A percentile compares a stretch with the other conserved stretches of the same genome.
These are phyloP conservation scores for Dilophus febrilis DNA, from an alignment of 2,888 invertebrate species.

Conservation along the genomic window DNA sequence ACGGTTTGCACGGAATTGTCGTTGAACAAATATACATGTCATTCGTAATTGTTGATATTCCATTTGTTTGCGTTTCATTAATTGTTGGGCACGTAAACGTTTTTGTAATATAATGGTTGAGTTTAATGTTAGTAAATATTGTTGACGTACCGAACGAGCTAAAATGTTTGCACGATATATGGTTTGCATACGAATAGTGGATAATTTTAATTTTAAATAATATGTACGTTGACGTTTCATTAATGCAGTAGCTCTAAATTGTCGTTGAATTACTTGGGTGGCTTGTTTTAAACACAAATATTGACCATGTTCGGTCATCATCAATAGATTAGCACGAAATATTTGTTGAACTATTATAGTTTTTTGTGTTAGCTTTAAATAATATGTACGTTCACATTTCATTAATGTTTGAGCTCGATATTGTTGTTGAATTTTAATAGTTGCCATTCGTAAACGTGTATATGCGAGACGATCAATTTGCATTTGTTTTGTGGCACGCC, in stretches of 20 bases:
- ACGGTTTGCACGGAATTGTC: constrained; percentile 26
- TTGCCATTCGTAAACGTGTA: constrained; percentile 13
- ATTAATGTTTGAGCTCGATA: neutral
- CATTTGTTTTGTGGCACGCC: constrained; percentile 12
- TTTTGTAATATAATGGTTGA: constrained; percentile 22
- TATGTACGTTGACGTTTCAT: neutral
- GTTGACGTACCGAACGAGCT: constrained; percentile 17
- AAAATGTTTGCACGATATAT: constrained; percentile 16
- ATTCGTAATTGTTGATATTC: constrained; percentile 16
- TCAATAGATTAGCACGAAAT: constrained; percentile 23
- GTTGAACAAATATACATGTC: constrained; percentile 20
- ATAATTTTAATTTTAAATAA: neutral
- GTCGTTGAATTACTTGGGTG: constrained; percentile 21
- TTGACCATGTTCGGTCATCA: constrained; percentile 14
- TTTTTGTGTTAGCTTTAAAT: neutral
- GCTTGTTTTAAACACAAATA: constrained; percentile 14
- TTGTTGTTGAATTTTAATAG: constrained; percentile 21
- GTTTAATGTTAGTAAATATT: constrained; percentile 13
- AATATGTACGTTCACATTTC: neutral
- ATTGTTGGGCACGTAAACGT: constrained; percentile 16
- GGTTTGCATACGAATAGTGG: constrained; percentile 9
- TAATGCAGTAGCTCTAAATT: constrained; percentile 15
- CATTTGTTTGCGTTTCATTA: constrained; percentile 8
- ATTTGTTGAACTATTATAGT: constrained; percentile 23
- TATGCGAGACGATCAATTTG: constrained; percentile 13